Evolutionary conservation across 2,113 vertebrate species (phyloP).

Genomic region (Marmota monax): DNA sequence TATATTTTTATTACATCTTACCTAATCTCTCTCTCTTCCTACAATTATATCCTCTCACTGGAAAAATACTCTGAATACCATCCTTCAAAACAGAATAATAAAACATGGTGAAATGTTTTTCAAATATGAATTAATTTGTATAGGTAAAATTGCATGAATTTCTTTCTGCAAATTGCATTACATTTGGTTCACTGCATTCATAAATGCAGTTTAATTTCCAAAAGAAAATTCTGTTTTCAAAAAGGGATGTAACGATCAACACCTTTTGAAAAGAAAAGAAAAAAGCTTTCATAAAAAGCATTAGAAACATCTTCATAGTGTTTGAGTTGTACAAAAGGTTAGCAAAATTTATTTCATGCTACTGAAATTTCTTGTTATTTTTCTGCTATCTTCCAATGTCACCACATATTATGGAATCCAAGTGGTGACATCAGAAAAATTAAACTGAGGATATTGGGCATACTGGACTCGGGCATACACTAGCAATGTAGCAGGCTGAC

Average conservation of each 20-base stretch:
- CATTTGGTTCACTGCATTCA: not conserved
- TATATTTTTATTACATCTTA: not conserved
- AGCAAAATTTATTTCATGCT: not conserved
- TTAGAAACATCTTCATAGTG: not conserved
- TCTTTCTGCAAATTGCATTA: conserved; percentile 1
- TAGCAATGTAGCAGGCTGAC: conserved; percentile 48
- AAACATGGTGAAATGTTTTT: conserved; percentile 12
- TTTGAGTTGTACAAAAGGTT: not conserved
- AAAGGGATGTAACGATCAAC: conserved; percentile 40
- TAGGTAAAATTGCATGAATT: not conserved
- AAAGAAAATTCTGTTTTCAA: conserved; percentile 40
- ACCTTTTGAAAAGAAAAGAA: not conserved
- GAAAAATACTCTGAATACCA: not conserved
- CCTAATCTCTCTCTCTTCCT: not conserved
- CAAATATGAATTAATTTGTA: conserved; percentile 18
- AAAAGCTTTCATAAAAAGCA: not conserved
- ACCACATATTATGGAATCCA: conserved; percentile 44
- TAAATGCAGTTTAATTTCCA: not conserved
- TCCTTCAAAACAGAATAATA: conserved; percentile 5
- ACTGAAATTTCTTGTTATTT: conserved; percentile 23
- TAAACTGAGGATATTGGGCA: conserved; percentile 29
- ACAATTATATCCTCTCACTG: conserved; percentile 38
- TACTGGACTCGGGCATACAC: conserved; percentile 9
- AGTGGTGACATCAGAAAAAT: conserved; percentile 57
- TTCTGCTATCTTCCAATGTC: conserved; percentile 52